Base-by-base conservation (phyloP, 1,140 invertebrate genomes). In the Achatina immaculata region DNA sequence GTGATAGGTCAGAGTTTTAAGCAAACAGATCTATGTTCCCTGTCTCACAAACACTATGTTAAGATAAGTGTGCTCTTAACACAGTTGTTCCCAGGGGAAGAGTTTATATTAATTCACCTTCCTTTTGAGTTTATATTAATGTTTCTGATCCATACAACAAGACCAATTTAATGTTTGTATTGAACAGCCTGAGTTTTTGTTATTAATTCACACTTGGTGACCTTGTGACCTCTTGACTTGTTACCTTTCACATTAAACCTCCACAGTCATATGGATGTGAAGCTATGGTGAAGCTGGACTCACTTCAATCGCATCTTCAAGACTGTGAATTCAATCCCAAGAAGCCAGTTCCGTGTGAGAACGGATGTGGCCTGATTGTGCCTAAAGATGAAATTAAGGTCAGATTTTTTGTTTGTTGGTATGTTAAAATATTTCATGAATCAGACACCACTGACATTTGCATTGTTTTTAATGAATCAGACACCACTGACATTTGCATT, bases 311-410 rank as follows among this genome's bases (percentile, higher is more conserved):
- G 38, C 97, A 99, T 92, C 91, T 98, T 82, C 83, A 89, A 88
- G 96, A 98, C 91, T 98, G 97, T 93, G 95, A 96, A 90, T 95
- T 95, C 87, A 99, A 98, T 92, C 97, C 97, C 6, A 98, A 98
- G 90, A 94, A 96, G 89, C 97, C 96, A 28, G 95, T 97, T 82
- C 94, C 95, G 38, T 99, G 97, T 91, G 96, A 98, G 85, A 94
- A 95, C 88, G 97, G 97, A 7, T 99, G 97, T 90, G 96, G 96
- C 58, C 92, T 98, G 36, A 94, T 98, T 74, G 96, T 98, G 86
- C 97, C 97, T 38, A 98, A 98, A 92, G 97, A 98, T 92, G 96
- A 98, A 91, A 90, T 98, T 0, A 96, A 96, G 90, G 93, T 93
- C 83, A 78, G 66, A 36, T 40, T 58, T 62, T 42, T 74, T 31